Base-by-base conservation (phyloP, 2,113 vertebrate genomes). In the Sinocyclocheilus anophthalmus region DNA sequence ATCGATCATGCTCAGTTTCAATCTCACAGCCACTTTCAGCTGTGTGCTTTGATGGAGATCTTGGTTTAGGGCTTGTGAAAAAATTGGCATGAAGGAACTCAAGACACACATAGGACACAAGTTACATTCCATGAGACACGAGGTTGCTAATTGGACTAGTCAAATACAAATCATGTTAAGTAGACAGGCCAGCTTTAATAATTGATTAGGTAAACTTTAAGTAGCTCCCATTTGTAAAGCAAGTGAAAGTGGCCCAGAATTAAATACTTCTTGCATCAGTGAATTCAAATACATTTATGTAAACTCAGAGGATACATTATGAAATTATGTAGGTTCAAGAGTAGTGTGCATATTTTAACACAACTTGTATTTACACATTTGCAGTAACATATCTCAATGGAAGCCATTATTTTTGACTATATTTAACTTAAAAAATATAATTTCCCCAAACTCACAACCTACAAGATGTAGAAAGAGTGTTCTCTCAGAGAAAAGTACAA, bases 1-100 rank as follows among this genome's bases (percentile, higher is more conserved):
- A 90, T 91, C 90, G 90, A 86, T 42, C 61, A 45, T 53, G 84
- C 88, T 86, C 73, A 90, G 86, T 77, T 73, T 72, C 70, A 77
- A 87, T 75, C 73, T 69, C 76, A 84, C 50, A 69, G 63, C 16
- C n/a, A 57, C 63, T 65, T 45, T 70, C n/a, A 75, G 67, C 78
- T 89, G 79, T 86, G 39, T 42, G 30, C 30, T 85, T 81, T 77
- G 61, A 76, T 72, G 70, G 77, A 85, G 50, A 77, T 77, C 6
- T 16, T 61, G 50, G 45, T 70, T 85, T 39, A 59, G 77, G 53
- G 83, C n/a, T 33, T 72, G 42, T 50, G 6, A 76, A 26, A 78
- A 59, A 50, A 88, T 53, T 85, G 30, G 65, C 76, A 83, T 80
- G n/a, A 79, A 83, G 39, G 16, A 50, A 42, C 33, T 24, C 33